A percentile compares a stretch with the other conserved stretches of the same genome.
Evolutionary conservation across 2,888 invertebrate genomes (phyloP).

Genomic region (Listrodromus nycthemerus): DNA sequence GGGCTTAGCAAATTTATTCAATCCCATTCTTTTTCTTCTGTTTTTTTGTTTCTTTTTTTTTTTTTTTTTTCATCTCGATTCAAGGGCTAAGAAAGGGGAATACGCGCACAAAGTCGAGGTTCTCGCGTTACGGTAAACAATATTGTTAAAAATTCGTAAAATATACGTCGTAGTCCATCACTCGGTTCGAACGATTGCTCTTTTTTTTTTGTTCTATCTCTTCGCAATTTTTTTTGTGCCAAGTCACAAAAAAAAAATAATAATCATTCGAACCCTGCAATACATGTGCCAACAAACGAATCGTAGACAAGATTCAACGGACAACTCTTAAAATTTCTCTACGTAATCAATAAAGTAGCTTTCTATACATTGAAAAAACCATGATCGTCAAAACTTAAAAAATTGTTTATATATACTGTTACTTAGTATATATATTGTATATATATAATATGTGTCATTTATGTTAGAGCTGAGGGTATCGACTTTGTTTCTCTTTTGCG

Average conservation of each 20-base stretch:
- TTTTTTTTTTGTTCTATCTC: neutral
- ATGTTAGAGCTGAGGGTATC: conserved; percentile 55
- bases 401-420: conserved; percentile 54
- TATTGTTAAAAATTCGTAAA: conserved; percentile 9
- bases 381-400: conserved; percentile 32
- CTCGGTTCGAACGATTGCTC: conserved; percentile 1
- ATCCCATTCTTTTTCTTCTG: neutral
- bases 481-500: conserved; percentile 39
- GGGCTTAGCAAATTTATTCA: conserved; percentile 23
- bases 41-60: neutral
- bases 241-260: neutral
- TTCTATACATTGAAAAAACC: conserved; percentile 54
- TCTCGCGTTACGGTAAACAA: conserved; percentile 32
- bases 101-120: conserved; percentile 57
- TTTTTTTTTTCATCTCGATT: neutral
- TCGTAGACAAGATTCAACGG: conserved; percentile 46
- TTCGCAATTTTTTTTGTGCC: neutral
- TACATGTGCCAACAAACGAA: conserved; percentile 33
- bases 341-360: conserved; percentile 59
- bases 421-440: conserved; percentile 58
- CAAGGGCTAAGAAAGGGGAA: conserved; percentile 31
- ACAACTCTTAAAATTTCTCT: conserved; percentile 65
- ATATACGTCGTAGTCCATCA: conserved; percentile 22
- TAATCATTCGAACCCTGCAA: conserved; percentile 16
- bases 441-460: conserved; percentile 47